Percentiles rank a stretch among this genome's conserved stretches.
phyloP scores from a whole-genome alignment of 2,888 invertebrate species.

The Eupithecia inturbata region DNA sequence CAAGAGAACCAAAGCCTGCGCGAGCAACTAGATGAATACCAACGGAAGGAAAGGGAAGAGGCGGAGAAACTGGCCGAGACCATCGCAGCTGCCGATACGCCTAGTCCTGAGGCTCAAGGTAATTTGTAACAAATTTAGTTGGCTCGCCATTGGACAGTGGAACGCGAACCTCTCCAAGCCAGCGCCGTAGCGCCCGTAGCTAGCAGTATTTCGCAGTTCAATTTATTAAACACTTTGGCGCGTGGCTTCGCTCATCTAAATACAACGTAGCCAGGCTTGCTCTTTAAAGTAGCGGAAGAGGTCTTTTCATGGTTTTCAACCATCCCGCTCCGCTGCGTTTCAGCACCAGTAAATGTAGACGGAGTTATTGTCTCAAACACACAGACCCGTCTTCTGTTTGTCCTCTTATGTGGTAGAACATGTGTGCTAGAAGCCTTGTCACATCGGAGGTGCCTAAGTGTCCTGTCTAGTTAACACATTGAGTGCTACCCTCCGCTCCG shows the following conservation, averaged over 20 bases:
- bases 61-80: constrained; percentile 64
- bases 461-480: neutral
- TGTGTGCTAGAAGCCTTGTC: neutral
- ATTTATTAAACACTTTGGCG: too few species aligned
- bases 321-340: too few species aligned
- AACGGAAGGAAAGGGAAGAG: constrained; percentile 74
- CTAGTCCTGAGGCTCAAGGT: constrained; percentile 43
- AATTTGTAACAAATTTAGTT: neutral
- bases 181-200: neutral
- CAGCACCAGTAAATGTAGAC: too few species aligned
- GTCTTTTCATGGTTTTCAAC: too few species aligned
- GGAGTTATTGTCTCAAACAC: too few species aligned
- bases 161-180: too few species aligned
- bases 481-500: neutral
- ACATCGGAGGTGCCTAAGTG: neutral
- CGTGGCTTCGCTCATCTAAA: neutral
- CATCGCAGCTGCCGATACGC: constrained; percentile 45
- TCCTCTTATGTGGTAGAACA: too few species aligned
- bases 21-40: constrained; percentile 83
- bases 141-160: too few species aligned
- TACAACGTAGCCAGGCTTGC: too few species aligned
- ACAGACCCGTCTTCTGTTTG: too few species aligned
- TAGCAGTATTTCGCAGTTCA: neutral
- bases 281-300: too few species aligned
- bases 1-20: constrained; percentile 84